These are phyloP conservation scores for Tiliqua scincoides DNA, from an alignment of 2,113 vertebrate genomes.

Conservation along the genomic window DNA sequence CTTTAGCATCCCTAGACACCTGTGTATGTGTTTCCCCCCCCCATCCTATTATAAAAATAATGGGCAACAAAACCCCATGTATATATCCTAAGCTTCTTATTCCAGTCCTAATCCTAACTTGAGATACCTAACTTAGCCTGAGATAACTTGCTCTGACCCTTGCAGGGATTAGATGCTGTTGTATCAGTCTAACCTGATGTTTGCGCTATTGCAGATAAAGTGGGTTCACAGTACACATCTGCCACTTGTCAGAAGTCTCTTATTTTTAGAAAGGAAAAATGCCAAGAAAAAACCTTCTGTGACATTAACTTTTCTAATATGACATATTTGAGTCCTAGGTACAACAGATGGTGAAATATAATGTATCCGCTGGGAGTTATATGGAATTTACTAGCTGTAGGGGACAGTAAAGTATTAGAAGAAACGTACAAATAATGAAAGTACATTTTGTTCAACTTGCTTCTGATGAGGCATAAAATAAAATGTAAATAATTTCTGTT, in stretches of 20 bases:
- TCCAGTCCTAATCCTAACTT: too few relatives aligned
- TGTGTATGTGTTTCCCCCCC: too few relatives aligned
- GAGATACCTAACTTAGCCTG: too few relatives aligned
- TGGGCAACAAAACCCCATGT: too few relatives aligned
- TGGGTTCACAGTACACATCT: neutral
- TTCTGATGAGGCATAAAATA: constrained; percentile 58
- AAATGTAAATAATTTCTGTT: constrained; percentile 71
- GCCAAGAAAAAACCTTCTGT: constrained; percentile 40
- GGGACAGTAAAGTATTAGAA: constrained; percentile 53
- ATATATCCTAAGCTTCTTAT: too few relatives aligned
- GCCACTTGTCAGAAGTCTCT: neutral
- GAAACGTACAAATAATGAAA: constrained; percentile 52
- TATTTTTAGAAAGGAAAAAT: constrained; percentile 35
- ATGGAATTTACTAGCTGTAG: constrained; percentile 26
- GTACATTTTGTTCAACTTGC: constrained; percentile 54
- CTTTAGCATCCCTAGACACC: too few relatives aligned
- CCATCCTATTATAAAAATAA: too few relatives aligned
- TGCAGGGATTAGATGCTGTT: neutral
- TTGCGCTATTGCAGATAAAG: neutral
- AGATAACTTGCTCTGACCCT: neutral
- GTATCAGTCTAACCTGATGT: neutral
- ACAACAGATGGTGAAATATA: constrained; percentile 53
- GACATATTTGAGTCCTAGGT: constrained; percentile 27
- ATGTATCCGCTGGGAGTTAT: constrained; percentile 34
- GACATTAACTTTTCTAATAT: constrained; percentile 46